Percentiles rank a stretch among this genome's conserved stretches.
phyloP scores from a whole-genome alignment of 2,888 invertebrate species.

The Drosophila greeni region DNA sequence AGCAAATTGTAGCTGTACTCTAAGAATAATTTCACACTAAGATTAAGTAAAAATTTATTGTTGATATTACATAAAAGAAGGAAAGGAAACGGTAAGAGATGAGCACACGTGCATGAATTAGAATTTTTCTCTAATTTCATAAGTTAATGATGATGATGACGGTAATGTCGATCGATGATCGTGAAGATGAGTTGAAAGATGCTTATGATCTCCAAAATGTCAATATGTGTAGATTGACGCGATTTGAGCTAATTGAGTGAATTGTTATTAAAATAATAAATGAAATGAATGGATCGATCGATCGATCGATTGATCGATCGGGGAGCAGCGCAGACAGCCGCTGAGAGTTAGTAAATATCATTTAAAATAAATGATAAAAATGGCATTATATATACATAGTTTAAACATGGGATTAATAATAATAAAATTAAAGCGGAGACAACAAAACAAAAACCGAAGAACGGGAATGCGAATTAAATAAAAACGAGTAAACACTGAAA shows the following conservation, averaged over 20 bases:
- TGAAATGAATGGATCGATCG: slow-evolving; percentile 56
- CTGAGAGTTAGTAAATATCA: slow-evolving; percentile 67
- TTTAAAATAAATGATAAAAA: slow-evolving; percentile 65
- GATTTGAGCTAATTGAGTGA: slow-evolving; percentile 72
- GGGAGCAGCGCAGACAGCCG: slow-evolving; percentile 48
- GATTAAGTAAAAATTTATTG: slow-evolving; percentile 70
- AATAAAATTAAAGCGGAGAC: slow-evolving; percentile 50
- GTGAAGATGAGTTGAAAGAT: slow-evolving; percentile 40
- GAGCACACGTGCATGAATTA: slow-evolving; percentile 53
- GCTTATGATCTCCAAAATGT: slow-evolving; percentile 67
- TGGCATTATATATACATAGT: slow-evolving; percentile 71
- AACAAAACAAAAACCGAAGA: slow-evolving; percentile 50
- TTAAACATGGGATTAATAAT: slow-evolving; percentile 70
- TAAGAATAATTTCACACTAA: slow-evolving; percentile 68
- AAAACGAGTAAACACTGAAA: slow-evolving; percentile 56
- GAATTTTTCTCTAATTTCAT: slow-evolving; percentile 71
- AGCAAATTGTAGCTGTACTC: slow-evolving; percentile 69
- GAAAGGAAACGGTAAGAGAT: slow-evolving; percentile 12
- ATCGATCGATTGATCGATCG: slow-evolving; percentile 14
- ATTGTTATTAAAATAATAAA: slow-evolving; percentile 72
- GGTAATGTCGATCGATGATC: slow-evolving; percentile 31
- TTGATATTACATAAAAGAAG: slow-evolving; percentile 64
- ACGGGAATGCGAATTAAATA: slow-evolving; percentile 57
- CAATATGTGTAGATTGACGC: slow-evolving; percentile 65
- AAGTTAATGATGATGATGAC: slow-evolving; percentile 44